phyloP scores from a whole-genome alignment of 2,888 invertebrate genomes.

The Cantharis lateralis region DNA sequence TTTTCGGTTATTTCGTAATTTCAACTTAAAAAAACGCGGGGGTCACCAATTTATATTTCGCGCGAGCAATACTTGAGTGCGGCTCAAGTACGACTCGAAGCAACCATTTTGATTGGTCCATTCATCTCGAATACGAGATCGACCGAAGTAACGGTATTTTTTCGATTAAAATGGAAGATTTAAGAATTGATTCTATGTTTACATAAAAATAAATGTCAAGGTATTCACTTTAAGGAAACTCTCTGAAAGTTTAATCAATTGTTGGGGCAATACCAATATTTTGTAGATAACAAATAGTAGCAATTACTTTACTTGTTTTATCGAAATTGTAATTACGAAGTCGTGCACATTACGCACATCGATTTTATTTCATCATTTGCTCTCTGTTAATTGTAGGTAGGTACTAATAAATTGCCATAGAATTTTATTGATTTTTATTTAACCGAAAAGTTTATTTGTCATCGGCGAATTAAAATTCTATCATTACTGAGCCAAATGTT shows the following conservation, averaged over 20 bases:
- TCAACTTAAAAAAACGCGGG: background rate
- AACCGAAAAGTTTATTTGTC: background rate
- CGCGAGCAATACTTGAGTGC: no score
- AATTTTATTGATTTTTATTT: background rate
- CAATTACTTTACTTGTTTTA: background rate
- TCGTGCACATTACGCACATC: background rate
- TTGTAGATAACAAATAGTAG: background rate
- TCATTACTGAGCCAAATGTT: background rate
- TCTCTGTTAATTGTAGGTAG: background rate
- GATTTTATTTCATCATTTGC: background rate
- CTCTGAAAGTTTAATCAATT: background rate
- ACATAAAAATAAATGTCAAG: no score
- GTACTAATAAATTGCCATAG: background rate
- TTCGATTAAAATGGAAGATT: no score
- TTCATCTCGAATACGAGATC: no score
- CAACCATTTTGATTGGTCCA: no score
- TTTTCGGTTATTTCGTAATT: background rate
- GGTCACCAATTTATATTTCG: no score
- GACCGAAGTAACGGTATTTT: no score
- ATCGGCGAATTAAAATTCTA: background rate
- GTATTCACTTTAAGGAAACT: background rate
- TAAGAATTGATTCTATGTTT: no score
- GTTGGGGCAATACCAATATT: background rate
- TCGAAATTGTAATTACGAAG: background rate
- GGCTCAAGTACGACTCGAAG: no score